Percentiles rank a stretch among this genome's conserved stretches.
Evolutionary conservation across 2,797 vertebrate species (phyloP).

Genomic region (Falco rusticolus): DNA sequence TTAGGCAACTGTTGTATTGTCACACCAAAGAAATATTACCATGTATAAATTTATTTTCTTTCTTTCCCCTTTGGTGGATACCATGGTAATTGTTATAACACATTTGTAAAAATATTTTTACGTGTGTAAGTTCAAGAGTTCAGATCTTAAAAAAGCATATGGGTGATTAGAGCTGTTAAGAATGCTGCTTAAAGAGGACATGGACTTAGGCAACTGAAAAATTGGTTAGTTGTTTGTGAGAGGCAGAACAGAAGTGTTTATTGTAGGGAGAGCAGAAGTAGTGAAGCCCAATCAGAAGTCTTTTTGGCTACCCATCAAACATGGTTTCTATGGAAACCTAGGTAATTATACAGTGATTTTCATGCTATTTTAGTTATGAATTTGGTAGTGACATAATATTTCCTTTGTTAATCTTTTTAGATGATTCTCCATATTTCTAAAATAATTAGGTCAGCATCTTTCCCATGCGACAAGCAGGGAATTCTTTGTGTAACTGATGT

Average conservation of each 20-base stretch:
- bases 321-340: slow-evolving; percentile 52
- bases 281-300: slow-evolving; percentile 17
- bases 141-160: neutral
- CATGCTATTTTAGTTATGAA: slow-evolving; percentile 51
- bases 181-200: neutral
- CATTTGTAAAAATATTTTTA: neutral
- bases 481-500: slow-evolving; percentile 17
- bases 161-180: neutral
- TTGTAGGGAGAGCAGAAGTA: neutral
- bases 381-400: slow-evolving; percentile 58
- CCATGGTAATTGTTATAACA: neutral
- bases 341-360: slow-evolving; percentile 44
- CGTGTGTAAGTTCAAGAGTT: neutral
- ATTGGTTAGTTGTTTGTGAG: neutral
- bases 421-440: slow-evolving; percentile 37
- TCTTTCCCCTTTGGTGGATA: neutral
- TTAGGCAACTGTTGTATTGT: neutral
- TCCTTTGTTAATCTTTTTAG: slow-evolving; percentile 62
- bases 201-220: neutral
- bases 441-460: slow-evolving; percentile 51
- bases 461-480: neutral
- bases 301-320: slow-evolving; percentile 33
- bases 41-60: neutral
- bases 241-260: slow-evolving; percentile 1
- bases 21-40: neutral